Conservation (phyloP, 2,797 vertebrate species). For the Notamacropus eugenii region DNA sequence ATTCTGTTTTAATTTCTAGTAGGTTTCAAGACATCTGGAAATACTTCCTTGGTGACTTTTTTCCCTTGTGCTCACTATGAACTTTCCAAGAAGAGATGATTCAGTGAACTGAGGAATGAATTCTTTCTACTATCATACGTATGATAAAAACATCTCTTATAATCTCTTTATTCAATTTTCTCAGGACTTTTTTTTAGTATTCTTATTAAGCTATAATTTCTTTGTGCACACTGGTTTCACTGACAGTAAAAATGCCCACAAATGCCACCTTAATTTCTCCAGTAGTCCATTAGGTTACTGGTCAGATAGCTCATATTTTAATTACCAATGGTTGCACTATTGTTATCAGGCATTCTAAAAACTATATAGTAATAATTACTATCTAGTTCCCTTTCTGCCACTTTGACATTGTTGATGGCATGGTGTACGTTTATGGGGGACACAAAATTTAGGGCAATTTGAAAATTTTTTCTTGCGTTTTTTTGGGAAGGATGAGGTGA, state of each 20-base stretch:
- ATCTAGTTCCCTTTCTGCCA: too few relatives aligned
- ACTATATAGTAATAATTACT: neutral
- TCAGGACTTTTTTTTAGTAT: neutral
- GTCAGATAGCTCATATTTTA: neutral
- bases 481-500: too few relatives aligned
- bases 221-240: neutral
- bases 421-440: too few relatives aligned
- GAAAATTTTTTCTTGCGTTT: too few relatives aligned
- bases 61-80: neutral
- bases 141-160: neutral
- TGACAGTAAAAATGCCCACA: neutral
- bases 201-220: neutral
- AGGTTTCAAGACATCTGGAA: neutral
- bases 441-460: too few relatives aligned
- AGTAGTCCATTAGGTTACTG: neutral
- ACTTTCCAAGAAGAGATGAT: neutral
- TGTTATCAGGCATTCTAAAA: neutral
- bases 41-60: too few relatives aligned
- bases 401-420: too few relatives aligned
- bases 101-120: neutral
- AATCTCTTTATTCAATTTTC: neutral
- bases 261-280: neutral
- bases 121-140: neutral
- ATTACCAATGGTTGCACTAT: neutral
- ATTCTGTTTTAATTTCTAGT: neutral